Percentiles rank a stretch among this genome's conserved stretches.
phyloP scores from a whole-genome alignment of 2,113 vertebrate species.

The Colossoma macropomum region DNA sequence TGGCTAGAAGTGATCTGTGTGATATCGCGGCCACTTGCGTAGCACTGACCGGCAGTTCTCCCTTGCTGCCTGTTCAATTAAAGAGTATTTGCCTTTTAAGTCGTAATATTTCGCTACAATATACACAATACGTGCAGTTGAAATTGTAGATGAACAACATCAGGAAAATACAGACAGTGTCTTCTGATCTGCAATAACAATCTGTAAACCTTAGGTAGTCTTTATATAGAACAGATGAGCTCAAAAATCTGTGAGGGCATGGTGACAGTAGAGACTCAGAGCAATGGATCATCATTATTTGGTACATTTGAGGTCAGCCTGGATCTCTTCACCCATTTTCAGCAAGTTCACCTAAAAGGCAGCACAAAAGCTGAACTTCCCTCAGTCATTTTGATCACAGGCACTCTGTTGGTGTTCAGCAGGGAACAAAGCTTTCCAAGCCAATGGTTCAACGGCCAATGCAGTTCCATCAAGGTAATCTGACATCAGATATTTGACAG shows the following conservation, averaged over 20 bases:
- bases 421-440: too few relatives aligned
- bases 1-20: too few relatives aligned
- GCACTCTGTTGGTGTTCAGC: too few relatives aligned
- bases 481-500: too few relatives aligned
- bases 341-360: background rate
- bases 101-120: too few relatives aligned
- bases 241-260: background rate
- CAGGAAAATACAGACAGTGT: background rate
- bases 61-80: too few relatives aligned
- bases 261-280: background rate
- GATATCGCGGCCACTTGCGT: too few relatives aligned
- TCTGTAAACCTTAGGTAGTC: background rate
- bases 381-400: background rate
- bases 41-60: too few relatives aligned
- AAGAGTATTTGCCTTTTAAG: too few relatives aligned
- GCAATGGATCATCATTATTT: background rate
- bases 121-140: too few relatives aligned
- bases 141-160: background rate
- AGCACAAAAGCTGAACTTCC: background rate
- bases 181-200: background rate
- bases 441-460: too few relatives aligned
- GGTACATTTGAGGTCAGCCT: background rate
- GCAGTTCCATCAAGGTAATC: too few relatives aligned
- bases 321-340: background rate
- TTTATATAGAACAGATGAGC: background rate